These are phyloP conservation scores for Thereva nobilitata DNA, from an alignment of 2,888 invertebrate species.

Conservation along the genomic window DNA sequence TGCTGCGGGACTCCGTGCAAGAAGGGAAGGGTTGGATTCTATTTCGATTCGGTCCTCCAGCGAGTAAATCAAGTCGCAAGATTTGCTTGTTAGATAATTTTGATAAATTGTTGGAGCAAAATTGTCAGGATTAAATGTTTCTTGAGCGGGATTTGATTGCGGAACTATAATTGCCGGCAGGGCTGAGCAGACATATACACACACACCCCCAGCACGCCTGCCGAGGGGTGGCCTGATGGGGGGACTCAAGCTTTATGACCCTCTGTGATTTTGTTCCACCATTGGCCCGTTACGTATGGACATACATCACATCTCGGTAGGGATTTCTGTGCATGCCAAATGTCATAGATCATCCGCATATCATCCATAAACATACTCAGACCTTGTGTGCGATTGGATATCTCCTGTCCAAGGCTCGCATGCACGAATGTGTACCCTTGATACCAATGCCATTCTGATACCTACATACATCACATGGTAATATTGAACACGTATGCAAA, in stretches of 20 bases:
- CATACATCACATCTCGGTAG: constrained; percentile 24
- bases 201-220: constrained; percentile 5
- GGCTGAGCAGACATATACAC: not conserved
- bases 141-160: constrained; percentile 36
- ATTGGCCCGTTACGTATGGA: constrained; percentile 2
- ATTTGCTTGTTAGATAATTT: constrained; percentile 45
- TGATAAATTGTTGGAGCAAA: constrained; percentile 43
- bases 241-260: constrained; percentile 18
- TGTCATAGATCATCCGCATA: constrained; percentile 32
- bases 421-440: constrained; percentile 6
- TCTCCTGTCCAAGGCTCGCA: constrained; percentile 3
- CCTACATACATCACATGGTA: constrained; percentile 25
- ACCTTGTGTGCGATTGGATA: constrained; percentile 18
- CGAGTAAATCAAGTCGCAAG: constrained; percentile 46
- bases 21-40: constrained; percentile 26
- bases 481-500: constrained; percentile 39
- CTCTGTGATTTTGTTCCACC: constrained; percentile 12
- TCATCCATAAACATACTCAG: constrained; percentile 11
- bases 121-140: constrained; percentile 32
- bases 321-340: constrained; percentile 31
- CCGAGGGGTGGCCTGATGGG: too few relatives aligned
- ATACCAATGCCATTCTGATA: too few relatives aligned
- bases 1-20: not conserved
- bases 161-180: constrained; percentile 24
- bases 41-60: constrained; percentile 32